These are phyloP conservation scores for Caiman crocodilus DNA, from an alignment of 2,797 vertebrate species.

Conservation along the genomic window DNA sequence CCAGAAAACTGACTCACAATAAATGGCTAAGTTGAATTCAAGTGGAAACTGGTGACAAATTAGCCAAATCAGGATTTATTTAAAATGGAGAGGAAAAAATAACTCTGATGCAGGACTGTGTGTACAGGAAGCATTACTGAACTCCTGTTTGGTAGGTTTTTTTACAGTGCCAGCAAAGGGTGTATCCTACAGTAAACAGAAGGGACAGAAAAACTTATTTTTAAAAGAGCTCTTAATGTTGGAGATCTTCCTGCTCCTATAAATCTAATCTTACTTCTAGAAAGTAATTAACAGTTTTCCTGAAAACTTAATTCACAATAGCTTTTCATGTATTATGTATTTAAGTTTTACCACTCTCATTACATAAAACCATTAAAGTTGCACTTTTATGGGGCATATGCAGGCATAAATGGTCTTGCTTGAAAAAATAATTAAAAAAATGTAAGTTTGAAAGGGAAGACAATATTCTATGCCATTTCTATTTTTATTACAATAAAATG, in stretches of 20 bases:
- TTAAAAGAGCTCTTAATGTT: neutral
- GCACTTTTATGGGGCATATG: neutral
- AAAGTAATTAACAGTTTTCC: neutral
- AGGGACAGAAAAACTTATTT: neutral
- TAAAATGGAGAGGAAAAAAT: neutral
- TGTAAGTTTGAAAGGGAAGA: neutral
- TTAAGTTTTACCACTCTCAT: neutral
- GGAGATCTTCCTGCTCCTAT: neutral
- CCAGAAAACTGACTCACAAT: conserved; percentile 3
- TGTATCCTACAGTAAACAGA: neutral
- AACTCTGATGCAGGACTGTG: accelerated
- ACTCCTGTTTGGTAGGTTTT: neutral
- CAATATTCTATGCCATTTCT: neutral
- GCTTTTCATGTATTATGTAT: neutral
- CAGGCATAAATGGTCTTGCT: neutral
- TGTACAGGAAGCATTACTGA: neutral
- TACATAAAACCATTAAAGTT: neutral
- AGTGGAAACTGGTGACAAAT: conserved; percentile 16
- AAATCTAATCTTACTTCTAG: neutral
- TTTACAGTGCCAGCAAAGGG: neutral
- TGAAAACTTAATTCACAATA: neutral
- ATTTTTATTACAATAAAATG: neutral
- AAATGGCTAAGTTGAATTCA: neutral
- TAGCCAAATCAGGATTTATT: neutral
- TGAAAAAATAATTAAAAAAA: neutral